A percentile compares a stretch with the other conserved stretches of the same genome.
These are phyloP conservation scores for Anarrhichthys ocellatus DNA, from an alignment of 2,113 vertebrate species.

Conservation along the genomic window DNA sequence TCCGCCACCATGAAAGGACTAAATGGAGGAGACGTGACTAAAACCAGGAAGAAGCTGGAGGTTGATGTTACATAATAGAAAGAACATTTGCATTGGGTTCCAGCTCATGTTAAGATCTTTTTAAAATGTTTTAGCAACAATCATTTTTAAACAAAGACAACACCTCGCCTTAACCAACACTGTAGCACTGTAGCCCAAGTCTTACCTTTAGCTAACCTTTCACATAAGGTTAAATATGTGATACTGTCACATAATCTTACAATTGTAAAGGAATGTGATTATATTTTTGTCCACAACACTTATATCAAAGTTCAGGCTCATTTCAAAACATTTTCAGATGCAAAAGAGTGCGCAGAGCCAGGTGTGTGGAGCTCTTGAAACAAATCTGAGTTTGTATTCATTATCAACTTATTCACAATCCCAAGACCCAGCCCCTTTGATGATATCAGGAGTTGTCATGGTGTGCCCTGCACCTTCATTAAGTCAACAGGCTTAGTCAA, in stretches of 20 bases:
- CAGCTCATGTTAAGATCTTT: not conserved
- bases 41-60: constrained; percentile 20
- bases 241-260: not conserved
- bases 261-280: not conserved
- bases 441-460: constrained; percentile 42
- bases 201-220: not conserved
- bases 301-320: constrained; percentile 3
- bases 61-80: constrained; percentile 11
- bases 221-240: not conserved
- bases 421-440: not conserved
- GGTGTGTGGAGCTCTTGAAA: constrained; percentile 36
- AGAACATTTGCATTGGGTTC: not conserved
- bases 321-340: not conserved
- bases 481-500: constrained; percentile 43
- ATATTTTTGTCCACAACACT: not conserved
- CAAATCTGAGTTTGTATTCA: constrained; percentile 14
- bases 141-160: not conserved
- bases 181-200: not conserved
- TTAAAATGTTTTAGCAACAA: not conserved
- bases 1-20: constrained; percentile 11
- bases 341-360: constrained; percentile 1
- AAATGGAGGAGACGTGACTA: not conserved
- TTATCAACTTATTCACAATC: constrained; percentile 28
- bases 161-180: not conserved
- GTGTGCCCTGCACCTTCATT: constrained; percentile 7